Percentiles rank a stretch among this genome's conserved stretches.
Conservation (phyloP, 2,888 invertebrate species). For the Brassicogethes aeneus region DNA sequence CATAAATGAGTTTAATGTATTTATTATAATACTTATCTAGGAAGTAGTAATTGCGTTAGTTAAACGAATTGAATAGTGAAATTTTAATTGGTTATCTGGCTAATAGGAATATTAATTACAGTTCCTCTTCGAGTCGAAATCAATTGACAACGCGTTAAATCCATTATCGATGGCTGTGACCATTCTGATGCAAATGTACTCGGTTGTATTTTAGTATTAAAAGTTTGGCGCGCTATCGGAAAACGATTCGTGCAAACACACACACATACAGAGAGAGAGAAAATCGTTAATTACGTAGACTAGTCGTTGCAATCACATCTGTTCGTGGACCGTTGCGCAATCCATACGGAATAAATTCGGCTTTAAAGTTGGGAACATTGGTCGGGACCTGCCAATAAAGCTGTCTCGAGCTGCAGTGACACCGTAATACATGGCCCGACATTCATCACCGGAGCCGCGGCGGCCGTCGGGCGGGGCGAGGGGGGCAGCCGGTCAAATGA, state of each 20-base stretch:
- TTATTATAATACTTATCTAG: too few relatives aligned
- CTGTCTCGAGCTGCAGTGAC: slow-evolving; percentile 35
- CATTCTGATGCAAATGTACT: neutral
- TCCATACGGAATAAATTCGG: slow-evolving; percentile 29
- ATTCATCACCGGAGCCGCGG: slow-evolving; percentile 30
- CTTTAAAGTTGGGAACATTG: slow-evolving; percentile 31
- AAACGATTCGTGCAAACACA: slow-evolving; percentile 1
- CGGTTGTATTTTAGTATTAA: neutral
- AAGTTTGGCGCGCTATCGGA: slow-evolving; percentile 1
- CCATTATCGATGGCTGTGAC: neutral
- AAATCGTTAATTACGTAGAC: slow-evolving; percentile 1
- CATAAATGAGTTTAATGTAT: too few relatives aligned
- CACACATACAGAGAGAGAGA: too few relatives aligned
- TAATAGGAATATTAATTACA: slow-evolving; percentile 1
- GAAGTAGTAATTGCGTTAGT: too few relatives aligned
- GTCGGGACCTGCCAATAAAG: slow-evolving; percentile 34
- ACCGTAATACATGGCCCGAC: slow-evolving; percentile 36
- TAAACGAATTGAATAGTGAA: too few relatives aligned
- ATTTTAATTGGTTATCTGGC: too few relatives aligned
- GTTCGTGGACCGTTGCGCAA: slow-evolving; percentile 22
- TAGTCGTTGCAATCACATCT: slow-evolving; percentile 22
- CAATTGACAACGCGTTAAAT: neutral
- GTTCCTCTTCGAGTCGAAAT: neutral
- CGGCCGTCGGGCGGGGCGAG: slow-evolving; percentile 14
- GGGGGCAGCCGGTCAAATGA: slow-evolving; percentile 26